Evolutionary conservation across 92 coral and sea anemone species (phyloP), one percentile per base, ranked within the genome.

Genomic region (Scolanthus callimorphus): DNA sequence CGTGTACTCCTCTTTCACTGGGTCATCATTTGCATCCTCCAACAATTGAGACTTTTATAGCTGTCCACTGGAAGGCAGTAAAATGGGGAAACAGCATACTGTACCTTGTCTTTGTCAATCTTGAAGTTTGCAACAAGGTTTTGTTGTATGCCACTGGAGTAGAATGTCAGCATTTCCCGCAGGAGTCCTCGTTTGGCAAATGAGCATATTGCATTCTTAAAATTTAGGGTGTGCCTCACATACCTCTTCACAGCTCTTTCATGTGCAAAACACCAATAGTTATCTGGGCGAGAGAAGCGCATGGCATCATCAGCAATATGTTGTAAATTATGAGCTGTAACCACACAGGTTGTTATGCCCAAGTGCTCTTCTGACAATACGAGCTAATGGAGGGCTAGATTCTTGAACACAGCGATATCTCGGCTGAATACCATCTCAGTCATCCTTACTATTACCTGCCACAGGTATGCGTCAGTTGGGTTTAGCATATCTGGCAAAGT

Each of bases 221-320:
- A 71, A 46, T 79, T 79, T 20, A 59, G 54, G 15, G 83, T 29
- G 3, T 28, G 19, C 24, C 37, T 58, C 4, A 84, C 74, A 63
- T 84, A 84, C 49, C 85, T 49, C 55, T 79, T 78, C 28, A 84
- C 86, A n/a, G 91, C 86, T 63, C 91, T 59, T 58, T 84, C 91
- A 72, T 30, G 73, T 3, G 73, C 27, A 38, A 34, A 84, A 58
- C 83, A 76, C 89, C 89, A 75, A 49, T 50, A 82, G 24, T 82
- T 82, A 47, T 82, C 89, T 0, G 84, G 89, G 20, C 64, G 79
- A 22, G 84, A 82, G 27, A 82, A 76, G 25, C 79, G 61, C 1
- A 10, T 19, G 25, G 80, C 84, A 75, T 82, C 88, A 3, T 76
- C 78, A 25, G 82, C 17, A 53, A 61, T 54, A 39, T 81, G 88